phyloP scores from a whole-genome alignment of 2,888 invertebrate species.

The Plagodis dolabraria region DNA sequence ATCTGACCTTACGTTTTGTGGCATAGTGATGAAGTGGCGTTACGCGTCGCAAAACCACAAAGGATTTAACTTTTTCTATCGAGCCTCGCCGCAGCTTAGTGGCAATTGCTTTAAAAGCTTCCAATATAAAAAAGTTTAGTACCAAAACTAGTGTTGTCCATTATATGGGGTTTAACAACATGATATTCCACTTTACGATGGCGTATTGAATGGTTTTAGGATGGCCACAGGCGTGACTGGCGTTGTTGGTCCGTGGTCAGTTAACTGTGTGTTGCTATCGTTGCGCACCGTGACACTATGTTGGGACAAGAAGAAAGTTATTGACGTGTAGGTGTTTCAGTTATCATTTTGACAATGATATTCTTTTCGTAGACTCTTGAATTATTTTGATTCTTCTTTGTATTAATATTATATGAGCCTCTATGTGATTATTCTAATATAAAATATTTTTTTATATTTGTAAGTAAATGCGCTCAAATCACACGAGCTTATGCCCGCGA shows the following conservation, averaged over 20 bases:
- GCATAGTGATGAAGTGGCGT: slow-evolving; percentile 13
- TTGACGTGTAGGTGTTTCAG: neutral
- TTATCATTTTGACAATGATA: no score
- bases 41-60: slow-evolving; percentile 36
- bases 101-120: slow-evolving; percentile 19
- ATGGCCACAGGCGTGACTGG: slow-evolving; percentile 47
- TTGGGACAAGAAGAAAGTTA: slow-evolving; percentile 36
- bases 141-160: slow-evolving; percentile 26
- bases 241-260: slow-evolving; percentile 53
- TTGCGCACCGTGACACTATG: slow-evolving; percentile 42
- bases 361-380: no score
- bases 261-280: slow-evolving; percentile 54
- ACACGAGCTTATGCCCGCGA: no score
- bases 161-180: slow-evolving; percentile 17
- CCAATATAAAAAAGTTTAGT: slow-evolving; percentile 25
- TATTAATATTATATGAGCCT: no score
- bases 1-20: neutral
- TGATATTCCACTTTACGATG: slow-evolving; percentile 15
- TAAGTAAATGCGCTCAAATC: no score
- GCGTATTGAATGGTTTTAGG: slow-evolving; percentile 36
- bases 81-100: slow-evolving; percentile 20
- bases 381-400: no score
- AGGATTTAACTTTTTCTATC: slow-evolving; percentile 25
- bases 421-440: no score
- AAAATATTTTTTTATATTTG: no score